phyloP scores from a whole-genome alignment of 2,888 invertebrate species.

The Diadromus collaris region DNA sequence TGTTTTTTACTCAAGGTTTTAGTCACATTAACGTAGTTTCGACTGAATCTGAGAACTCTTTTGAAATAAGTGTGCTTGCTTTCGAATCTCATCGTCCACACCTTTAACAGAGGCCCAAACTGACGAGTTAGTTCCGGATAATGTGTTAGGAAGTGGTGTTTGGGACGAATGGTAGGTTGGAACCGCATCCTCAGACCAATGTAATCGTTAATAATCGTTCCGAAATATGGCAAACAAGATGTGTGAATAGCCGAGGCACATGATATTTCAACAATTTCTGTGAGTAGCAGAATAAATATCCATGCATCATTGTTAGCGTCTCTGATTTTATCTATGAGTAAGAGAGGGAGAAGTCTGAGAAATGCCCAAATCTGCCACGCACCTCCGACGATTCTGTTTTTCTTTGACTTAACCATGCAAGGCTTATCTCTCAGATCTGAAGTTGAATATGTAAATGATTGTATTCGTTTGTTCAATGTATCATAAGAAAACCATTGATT shows the following conservation, averaged over 20 bases:
- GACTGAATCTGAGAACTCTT: conserved; percentile 36
- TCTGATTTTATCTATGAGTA: conserved; percentile 46
- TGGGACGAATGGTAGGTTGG: conserved; percentile 49
- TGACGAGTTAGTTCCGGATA: conserved; percentile 51
- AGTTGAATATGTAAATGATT: conserved; percentile 15
- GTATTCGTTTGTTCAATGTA: conserved; percentile 15
- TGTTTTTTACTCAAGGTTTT: conserved; percentile 49
- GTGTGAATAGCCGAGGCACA: conserved; percentile 49
- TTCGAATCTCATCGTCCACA: conserved; percentile 62
- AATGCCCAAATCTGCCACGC: conserved; percentile 57
- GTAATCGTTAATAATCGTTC: conserved; percentile 45
- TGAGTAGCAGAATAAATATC: conserved; percentile 36
- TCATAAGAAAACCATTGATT: conserved; percentile 30
- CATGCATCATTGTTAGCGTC: conserved; percentile 38
- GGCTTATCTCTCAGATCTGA: conserved; percentile 16
- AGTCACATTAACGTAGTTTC: conserved; percentile 62
- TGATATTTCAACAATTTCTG: conserved; percentile 53
- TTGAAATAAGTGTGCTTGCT: conserved; percentile 66
- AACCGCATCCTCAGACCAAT: conserved; percentile 25
- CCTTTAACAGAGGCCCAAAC: conserved; percentile 59
- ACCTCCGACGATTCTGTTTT: conserved; percentile 28
- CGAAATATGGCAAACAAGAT: conserved; percentile 23
- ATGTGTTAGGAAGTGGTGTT: conserved; percentile 58
- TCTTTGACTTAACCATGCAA: conserved; percentile 8
- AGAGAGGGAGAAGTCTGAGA: conserved; percentile 40